These are phyloP conservation scores for Corvus hawaiiensis DNA, from an alignment of 2,113 vertebrate genomes.

Conservation along the genomic window DNA sequence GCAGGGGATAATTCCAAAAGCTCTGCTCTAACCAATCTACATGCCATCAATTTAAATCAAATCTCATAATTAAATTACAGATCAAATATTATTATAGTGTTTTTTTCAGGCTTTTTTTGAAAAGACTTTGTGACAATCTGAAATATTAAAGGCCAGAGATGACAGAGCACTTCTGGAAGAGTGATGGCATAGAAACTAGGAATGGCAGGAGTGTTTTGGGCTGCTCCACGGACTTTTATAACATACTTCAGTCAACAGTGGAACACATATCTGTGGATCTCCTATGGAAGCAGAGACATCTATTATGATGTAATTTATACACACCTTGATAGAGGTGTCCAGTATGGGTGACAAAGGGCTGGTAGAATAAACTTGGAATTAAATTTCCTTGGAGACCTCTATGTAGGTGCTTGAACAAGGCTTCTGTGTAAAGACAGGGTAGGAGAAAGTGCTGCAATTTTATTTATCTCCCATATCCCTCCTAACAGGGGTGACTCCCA, in stretches of 20 bases:
- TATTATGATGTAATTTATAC: neutral
- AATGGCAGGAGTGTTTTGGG: neutral
- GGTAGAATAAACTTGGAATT: neutral
- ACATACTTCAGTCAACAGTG: neutral
- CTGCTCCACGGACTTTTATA: neutral
- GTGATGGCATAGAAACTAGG: neutral
- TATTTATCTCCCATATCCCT: neutral
- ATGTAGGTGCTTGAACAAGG: neutral
- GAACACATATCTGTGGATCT: neutral
- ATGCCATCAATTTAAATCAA: neutral
- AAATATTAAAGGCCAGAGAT: neutral
- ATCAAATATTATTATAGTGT: neutral
- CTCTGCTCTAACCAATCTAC: neutral
- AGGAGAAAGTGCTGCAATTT: neutral
- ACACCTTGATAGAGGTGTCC: neutral
- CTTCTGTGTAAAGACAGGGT: neutral
- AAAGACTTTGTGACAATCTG: neutral
- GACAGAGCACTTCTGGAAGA: neutral
- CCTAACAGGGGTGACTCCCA: neutral
- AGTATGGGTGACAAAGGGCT: neutral
- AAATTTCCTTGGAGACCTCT: neutral
- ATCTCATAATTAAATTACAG: neutral
- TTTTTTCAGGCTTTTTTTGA: neutral
- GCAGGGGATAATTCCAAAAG: neutral
- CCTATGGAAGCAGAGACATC: neutral